These are phyloP conservation scores for Atta colombica DNA, from an alignment of 1,140 invertebrate species.

Conservation along the genomic window DNA sequence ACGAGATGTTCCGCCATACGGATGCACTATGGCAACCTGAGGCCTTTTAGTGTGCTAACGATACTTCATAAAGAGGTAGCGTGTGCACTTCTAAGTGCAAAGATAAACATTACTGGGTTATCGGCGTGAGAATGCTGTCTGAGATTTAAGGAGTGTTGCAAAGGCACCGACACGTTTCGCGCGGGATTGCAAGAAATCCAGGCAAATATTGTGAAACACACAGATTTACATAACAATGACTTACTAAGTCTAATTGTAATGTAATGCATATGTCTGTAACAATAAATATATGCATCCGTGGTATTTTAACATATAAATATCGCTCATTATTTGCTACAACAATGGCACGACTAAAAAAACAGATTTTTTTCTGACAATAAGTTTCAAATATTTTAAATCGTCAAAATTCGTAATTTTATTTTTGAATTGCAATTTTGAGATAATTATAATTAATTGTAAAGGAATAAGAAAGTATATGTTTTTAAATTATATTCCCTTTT, in stretches of 20 bases:
- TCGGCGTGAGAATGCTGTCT: conserved; percentile 24
- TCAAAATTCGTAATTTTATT: too few relatives aligned
- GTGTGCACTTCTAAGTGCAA: conserved; percentile 21
- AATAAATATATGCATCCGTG: not conserved
- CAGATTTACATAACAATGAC: conserved; percentile 4
- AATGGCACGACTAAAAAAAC: too few relatives aligned
- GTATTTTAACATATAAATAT: not conserved
- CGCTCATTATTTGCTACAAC: too few relatives aligned
- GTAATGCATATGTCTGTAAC: not conserved
- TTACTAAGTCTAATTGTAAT: not conserved
- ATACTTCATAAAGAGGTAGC: conserved; percentile 1
- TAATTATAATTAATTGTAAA: too few relatives aligned
- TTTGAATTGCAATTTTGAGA: too few relatives aligned
- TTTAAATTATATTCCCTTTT: too few relatives aligned
- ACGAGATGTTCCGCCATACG: not conserved
- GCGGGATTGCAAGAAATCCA: not conserved
- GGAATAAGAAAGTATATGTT: too few relatives aligned
- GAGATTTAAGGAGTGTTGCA: conserved; percentile 20
- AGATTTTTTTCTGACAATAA: too few relatives aligned
- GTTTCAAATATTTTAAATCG: too few relatives aligned
- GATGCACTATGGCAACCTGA: conserved; percentile 11
- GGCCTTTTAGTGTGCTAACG: conserved; percentile 27
- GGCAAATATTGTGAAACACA: conserved; percentile 14
- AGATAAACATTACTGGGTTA: conserved; percentile 30
- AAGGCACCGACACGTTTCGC: not conserved